phyloP scores from a whole-genome alignment of 1,140 invertebrate genomes.

The Nylanderia fulva region DNA sequence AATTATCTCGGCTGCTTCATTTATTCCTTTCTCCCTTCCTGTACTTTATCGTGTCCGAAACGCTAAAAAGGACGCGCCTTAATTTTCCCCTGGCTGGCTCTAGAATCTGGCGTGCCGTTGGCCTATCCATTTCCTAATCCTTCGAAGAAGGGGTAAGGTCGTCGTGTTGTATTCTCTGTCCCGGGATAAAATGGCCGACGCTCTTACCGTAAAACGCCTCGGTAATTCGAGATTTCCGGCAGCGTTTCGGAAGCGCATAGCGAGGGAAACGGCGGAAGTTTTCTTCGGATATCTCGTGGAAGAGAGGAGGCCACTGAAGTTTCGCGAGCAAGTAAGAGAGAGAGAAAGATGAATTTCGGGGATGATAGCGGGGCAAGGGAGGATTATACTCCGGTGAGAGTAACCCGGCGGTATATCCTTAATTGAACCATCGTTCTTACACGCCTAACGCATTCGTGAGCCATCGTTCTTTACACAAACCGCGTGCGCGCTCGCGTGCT shows the following conservation, averaged over 20 bases:
- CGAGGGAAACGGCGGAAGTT: conserved; percentile 35
- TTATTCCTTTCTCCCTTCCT: not conserved
- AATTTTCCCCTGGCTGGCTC: conserved; percentile 33
- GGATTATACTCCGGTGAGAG: conserved; percentile 54
- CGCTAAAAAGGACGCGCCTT: conserved; percentile 5
- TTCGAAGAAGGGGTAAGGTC: conserved; percentile 30
- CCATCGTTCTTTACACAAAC: not conserved
- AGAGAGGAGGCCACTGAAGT: conserved; percentile 21
- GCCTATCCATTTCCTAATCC: conserved; percentile 52
- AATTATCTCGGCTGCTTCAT: conserved; percentile 13
- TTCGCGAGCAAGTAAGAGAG: conserved; percentile 3
- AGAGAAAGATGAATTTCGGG: not conserved
- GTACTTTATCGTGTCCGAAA: conserved; percentile 1
- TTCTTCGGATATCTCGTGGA: conserved; percentile 19
- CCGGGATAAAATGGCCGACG: conserved; percentile 41
- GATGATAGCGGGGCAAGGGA: conserved; percentile 7
- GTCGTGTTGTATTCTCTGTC: conserved; percentile 1
- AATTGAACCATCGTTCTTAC: conserved; percentile 72
- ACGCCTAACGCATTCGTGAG: conserved; percentile 56
- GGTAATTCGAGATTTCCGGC: conserved; percentile 58
- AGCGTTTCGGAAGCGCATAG: not conserved
- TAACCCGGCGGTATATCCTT: conserved; percentile 70
- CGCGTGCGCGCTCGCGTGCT: conserved; percentile 32
- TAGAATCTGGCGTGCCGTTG: conserved; percentile 6
- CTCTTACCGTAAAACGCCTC: conserved; percentile 43